A percentile compares a stretch with the other conserved stretches of the same genome.
These are phyloP conservation scores for Tapera naevia DNA, from an alignment of 2,797 vertebrate species.

Conservation along the genomic window DNA sequence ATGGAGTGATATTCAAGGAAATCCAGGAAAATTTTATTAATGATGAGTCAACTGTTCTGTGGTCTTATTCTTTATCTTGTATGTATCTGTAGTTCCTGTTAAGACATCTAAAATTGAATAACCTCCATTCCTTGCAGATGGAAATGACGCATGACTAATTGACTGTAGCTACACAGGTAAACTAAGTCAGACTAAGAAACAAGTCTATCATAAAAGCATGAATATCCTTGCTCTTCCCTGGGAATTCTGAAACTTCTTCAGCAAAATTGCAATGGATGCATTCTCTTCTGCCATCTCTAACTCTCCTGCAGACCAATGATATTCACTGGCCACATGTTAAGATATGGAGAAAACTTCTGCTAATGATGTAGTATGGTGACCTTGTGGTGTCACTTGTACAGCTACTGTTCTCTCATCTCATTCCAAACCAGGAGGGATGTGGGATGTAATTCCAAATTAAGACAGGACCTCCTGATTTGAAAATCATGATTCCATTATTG, in stretches of 20 bases:
- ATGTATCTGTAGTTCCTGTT: not conserved
- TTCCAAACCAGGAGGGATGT: not conserved
- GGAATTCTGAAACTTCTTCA: no score
- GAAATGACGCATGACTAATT: not conserved
- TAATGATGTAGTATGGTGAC: not conserved
- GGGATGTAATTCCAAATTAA: not conserved
- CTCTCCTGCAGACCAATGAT: no score
- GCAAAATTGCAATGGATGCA: no score
- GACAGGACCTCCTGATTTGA: not conserved
- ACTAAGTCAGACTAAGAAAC: not conserved
- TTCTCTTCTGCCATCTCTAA: no score
- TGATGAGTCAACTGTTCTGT: not conserved
- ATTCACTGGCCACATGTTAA: not conserved
- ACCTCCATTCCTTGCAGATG: not conserved
- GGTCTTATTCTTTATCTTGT: not conserved
- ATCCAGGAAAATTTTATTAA: slow-evolving; percentile 15
- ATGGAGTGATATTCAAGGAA: slow-evolving; percentile 2
- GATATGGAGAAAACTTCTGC: not conserved
- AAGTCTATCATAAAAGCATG: not conserved
- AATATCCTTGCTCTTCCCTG: not conserved
- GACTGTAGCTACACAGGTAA: not conserved
- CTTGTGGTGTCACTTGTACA: not conserved
- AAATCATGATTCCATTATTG: not conserved
- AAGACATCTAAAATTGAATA: slow-evolving; percentile 1
- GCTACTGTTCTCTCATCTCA: not conserved